phyloP scores from a whole-genome alignment of 2,113 vertebrate species.

The Oncorhynchus nerka region DNA sequence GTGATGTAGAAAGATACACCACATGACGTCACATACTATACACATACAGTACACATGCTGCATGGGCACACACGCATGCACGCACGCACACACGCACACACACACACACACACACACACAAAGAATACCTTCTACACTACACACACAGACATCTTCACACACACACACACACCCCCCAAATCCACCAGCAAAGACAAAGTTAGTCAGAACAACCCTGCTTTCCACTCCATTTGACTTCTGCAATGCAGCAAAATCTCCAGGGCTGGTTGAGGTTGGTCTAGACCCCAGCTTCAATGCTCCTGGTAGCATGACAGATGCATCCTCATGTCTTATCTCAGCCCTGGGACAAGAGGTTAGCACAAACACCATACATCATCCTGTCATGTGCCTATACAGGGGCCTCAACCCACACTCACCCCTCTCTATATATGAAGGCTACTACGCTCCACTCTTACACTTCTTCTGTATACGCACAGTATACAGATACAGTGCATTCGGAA shows the following conservation, averaged over 20 bases:
- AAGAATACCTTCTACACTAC: too few relatives aligned
- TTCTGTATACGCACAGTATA: too few relatives aligned
- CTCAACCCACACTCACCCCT: background rate
- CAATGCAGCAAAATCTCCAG: conserved; percentile 61
- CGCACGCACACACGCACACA: background rate
- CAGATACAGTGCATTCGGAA: too few relatives aligned
- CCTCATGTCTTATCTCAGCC: conserved; percentile 9
- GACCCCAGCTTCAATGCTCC: background rate
- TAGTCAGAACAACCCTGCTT: conserved; percentile 40
- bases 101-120: background rate
- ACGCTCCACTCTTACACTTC: too few relatives aligned
- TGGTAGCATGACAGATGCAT: background rate
- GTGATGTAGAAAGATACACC: background rate
- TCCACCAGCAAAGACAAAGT: conserved; percentile 29
- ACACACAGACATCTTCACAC: background rate
- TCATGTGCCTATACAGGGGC: background rate
- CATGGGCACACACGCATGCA: background rate
- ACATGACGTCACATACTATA: background rate
- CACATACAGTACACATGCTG: background rate
- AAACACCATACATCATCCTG: conserved; percentile 11
- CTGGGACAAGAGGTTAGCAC: background rate
- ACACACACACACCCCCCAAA: background rate
- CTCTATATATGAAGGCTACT: background rate
- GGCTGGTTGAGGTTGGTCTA: background rate
- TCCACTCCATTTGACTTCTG: conserved; percentile 49